Conservation (phyloP, 2,113 vertebrate genomes). For the Deroptyus accipitrinus region DNA sequence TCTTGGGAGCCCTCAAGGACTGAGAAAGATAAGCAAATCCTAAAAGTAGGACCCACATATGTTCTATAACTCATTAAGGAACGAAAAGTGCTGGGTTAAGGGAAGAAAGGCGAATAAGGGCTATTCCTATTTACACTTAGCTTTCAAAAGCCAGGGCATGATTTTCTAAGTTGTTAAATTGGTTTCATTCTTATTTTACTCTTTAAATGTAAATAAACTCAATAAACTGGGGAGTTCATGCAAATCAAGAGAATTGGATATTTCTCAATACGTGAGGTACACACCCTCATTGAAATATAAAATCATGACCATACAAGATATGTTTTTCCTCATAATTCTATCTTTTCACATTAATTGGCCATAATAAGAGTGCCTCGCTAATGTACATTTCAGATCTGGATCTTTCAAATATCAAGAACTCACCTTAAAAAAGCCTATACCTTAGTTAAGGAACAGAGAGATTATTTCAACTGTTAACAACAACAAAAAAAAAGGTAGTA, state of each 20-base stretch:
- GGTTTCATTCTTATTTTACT: neutral
- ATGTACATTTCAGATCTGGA: neutral
- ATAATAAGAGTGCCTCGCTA: neutral
- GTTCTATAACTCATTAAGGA: constrained; percentile 28
- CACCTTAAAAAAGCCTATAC: neutral
- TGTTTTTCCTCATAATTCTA: neutral
- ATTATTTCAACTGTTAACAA: neutral
- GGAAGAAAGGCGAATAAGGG: neutral
- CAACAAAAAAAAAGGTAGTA: neutral
- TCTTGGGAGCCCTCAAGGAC: constrained; percentile 24
- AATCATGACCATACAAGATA: neutral
- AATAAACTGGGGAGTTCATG: neutral
- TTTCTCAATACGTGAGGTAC: neutral
- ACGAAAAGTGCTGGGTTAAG: constrained; percentile 17
- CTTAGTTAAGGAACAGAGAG: neutral
- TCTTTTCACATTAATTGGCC: neutral
- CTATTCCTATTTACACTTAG: constrained; percentile 18
- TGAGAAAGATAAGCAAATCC: constrained; percentile 25
- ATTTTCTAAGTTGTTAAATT: neutral
- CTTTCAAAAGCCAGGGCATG: neutral
- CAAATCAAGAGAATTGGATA: neutral
- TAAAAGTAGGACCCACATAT: neutral
- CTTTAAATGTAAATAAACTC: neutral
- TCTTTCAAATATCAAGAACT: neutral
- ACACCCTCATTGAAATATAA: neutral